Percentiles rank a stretch among this genome's conserved stretches.
phyloP scores from a whole-genome alignment of 2,888 invertebrate species.

The Sturmia bella region DNA sequence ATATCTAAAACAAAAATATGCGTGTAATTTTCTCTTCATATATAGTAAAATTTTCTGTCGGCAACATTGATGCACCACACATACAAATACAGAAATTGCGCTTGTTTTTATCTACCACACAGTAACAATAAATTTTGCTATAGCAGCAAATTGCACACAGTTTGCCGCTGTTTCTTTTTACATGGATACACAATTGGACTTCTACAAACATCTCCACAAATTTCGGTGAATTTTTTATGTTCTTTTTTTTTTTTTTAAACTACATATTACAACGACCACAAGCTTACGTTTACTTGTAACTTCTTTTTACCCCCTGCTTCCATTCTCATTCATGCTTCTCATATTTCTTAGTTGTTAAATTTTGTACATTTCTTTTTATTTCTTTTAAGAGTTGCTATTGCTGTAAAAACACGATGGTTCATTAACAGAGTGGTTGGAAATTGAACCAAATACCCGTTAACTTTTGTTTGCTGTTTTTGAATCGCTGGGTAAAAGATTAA shows the following conservation, averaged over 20 bases:
- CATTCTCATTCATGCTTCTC: not conserved
- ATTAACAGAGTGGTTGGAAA: not conserved
- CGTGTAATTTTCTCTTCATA: too few relatives aligned
- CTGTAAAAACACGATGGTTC: conserved; percentile 1
- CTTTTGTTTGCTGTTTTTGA: not conserved
- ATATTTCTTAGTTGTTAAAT: not conserved
- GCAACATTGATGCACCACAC: too few relatives aligned
- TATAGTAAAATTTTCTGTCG: too few relatives aligned
- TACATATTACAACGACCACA: conserved; percentile 1
- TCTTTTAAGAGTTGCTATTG: not conserved
- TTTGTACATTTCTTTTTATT: not conserved
- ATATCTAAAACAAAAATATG: too few relatives aligned
- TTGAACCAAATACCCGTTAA: not conserved
- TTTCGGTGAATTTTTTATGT: not conserved
- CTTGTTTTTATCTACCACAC: conserved; percentile 31
- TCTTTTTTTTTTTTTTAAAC: not conserved
- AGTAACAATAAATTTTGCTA: conserved; percentile 17
- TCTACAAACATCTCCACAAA: not conserved
- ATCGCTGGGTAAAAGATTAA: conserved; percentile 27
- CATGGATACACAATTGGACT: not conserved
- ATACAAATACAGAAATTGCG: not conserved
- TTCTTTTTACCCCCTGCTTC: not conserved
- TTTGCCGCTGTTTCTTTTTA: not conserved
- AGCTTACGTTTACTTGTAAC: not conserved
- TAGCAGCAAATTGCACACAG: conserved; percentile 12